Conservation (phyloP, 2,888 invertebrate species). For the Glaucopsyche alexis region DNA sequence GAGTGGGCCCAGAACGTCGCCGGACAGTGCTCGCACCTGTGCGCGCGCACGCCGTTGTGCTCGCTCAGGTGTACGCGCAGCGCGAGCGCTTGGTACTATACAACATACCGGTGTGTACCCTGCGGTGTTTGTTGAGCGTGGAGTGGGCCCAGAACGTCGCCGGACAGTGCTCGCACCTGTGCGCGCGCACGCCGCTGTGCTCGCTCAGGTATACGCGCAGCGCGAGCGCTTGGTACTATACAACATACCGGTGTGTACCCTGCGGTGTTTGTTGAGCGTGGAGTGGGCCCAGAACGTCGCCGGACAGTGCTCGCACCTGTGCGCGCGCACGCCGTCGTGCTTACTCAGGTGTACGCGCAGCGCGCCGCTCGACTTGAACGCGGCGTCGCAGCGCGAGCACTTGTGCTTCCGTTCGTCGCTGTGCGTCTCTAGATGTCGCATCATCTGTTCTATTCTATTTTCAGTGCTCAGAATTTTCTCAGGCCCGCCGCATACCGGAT, state of each 20-base stretch:
- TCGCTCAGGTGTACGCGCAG: constrained; percentile 50
- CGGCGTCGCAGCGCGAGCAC: constrained; percentile 56
- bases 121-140: constrained; percentile 64
- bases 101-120: constrained; percentile 66
- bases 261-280: constrained; percentile 64
- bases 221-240: constrained; percentile 47
- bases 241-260: constrained; percentile 66
- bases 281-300: constrained; percentile 58
- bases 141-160: constrained; percentile 58
- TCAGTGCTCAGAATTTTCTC: too few relatives aligned
- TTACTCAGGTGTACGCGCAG: constrained; percentile 50
- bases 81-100: constrained; percentile 43
- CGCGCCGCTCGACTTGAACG: constrained; percentile 44
- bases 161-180: constrained; percentile 64
- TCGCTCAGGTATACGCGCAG: constrained; percentile 50
- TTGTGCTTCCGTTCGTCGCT: constrained; percentile 43
- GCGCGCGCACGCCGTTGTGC: constrained; percentile 62
- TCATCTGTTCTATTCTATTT: constrained; percentile 44
- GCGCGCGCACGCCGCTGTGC: constrained; percentile 62
- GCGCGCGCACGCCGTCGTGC: constrained; percentile 62
- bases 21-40: constrained; percentile 64
- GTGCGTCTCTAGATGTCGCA: constrained; percentile 52
- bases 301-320: constrained; percentile 64
- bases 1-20: constrained; percentile 58
- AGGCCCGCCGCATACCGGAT: too few relatives aligned